These are phyloP conservation scores for Bicyclus anynana DNA, from an alignment of 1,140 invertebrate species.

Conservation along the genomic window DNA sequence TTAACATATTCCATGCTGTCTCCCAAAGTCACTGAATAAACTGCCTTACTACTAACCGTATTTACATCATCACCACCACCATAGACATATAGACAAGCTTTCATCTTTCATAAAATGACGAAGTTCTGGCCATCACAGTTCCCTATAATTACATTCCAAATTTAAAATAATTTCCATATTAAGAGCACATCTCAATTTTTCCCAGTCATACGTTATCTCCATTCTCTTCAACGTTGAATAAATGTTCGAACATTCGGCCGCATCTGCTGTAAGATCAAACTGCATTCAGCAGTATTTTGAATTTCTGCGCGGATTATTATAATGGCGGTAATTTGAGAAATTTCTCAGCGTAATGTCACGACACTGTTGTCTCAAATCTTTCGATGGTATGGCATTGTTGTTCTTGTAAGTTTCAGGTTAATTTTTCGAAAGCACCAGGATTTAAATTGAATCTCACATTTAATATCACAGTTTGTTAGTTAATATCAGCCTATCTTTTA, in stretches of 20 bases:
- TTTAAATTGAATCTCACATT: too few relatives aligned
- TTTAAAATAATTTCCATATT: background rate
- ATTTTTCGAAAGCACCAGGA: too few relatives aligned
- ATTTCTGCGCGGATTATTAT: constrained; percentile 47
- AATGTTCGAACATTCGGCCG: constrained; percentile 2
- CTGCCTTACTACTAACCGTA: too few relatives aligned
- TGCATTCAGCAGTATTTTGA: constrained; percentile 40
- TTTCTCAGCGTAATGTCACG: constrained; percentile 34
- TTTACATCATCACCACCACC: too few relatives aligned
- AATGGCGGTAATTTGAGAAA: constrained; percentile 44
- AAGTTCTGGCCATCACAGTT: too few relatives aligned
- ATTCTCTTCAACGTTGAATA: background rate
- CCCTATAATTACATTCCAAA: too few relatives aligned
- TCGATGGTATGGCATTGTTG: constrained; percentile 13
- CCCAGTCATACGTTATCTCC: background rate
- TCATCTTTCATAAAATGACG: too few relatives aligned
- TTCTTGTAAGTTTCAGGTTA: background rate
- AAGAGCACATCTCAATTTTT: background rate
- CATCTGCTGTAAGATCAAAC: constrained; percentile 29
- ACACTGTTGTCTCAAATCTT: constrained; percentile 25
- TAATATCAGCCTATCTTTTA: too few relatives aligned
- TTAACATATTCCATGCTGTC: too few relatives aligned
- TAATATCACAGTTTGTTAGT: too few relatives aligned
- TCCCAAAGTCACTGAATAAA: too few relatives aligned
- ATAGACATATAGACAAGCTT: too few relatives aligned